Base-by-base conservation (phyloP, 1,140 invertebrate genomes). In the Drosophila truncata region DNA sequence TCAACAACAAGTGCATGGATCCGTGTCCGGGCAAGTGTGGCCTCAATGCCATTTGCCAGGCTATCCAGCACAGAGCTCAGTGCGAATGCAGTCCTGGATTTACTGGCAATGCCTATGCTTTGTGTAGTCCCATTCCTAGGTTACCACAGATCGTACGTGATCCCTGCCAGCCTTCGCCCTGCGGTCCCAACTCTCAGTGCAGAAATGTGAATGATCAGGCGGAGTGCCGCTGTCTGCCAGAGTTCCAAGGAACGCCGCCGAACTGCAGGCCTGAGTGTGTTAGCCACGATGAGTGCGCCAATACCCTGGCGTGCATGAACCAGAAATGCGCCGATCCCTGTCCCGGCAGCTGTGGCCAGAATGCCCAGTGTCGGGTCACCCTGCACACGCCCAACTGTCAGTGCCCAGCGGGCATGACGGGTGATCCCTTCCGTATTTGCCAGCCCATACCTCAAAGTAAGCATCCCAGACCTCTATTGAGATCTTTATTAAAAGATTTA, bases 1-100 rank as follows among this genome's bases (percentile, higher is more conserved):
- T 96, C 20, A 96, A 96, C 92, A 95, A 96, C 82, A 96, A 96
- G 93, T 97, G 97, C 87, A 93, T 94, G 37, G 95, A 97, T 90
- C 96, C 96, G n/a, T 97, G 97, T 72, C 94, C 95, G 14, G 96
- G 96, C 61, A 95, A 95, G 14, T 98, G 97, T 92, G 97, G 97
- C 42, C 90, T 95, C 14, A 94, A 95, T 73, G 96, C 97, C 9
- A 93, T 96, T 66, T 98, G 97, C 86, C 94, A 94, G 25, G 95
- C 96, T 1, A 94, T 95, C 70, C 95, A 95, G 67, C 96, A 97
- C 85, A 94, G 96, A 29, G 96, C 96, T 49, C 94, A 95, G 35
- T 98, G 97, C 84, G 94, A 94, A 39, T 97, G 97, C 88, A 94
- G 95, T 49, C 90, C 93, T 52, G 96, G 95, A 46, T 96, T 94